These are phyloP conservation scores for Melieria crassipennis DNA, from an alignment of 2,888 invertebrate genomes.

Conservation along the genomic window DNA sequence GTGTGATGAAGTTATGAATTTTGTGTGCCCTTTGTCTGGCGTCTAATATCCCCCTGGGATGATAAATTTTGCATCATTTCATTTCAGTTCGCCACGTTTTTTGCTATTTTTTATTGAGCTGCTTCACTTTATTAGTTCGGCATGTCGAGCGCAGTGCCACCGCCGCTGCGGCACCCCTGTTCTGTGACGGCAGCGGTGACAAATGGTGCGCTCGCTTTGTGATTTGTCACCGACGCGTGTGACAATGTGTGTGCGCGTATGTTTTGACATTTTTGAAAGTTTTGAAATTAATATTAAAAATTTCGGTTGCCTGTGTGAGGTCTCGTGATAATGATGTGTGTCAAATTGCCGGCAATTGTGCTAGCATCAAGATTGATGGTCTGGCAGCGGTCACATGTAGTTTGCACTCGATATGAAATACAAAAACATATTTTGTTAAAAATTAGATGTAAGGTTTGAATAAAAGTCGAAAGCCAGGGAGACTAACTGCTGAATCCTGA, in stretches of 20 bases:
- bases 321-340: constrained; percentile 42
- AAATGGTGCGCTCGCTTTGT: constrained; percentile 36
- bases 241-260: constrained; percentile 33
- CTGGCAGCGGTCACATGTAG: no score
- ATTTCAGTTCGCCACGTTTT: constrained; percentile 19
- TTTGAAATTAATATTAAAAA: constrained; percentile 46
- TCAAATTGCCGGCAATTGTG: constrained; percentile 36
- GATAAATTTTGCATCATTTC: constrained; percentile 32
- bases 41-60: constrained; percentile 26
- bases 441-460: no score
- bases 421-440: no score
- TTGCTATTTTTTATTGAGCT: constrained; percentile 10
- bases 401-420: no score
- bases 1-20: constrained; percentile 31
- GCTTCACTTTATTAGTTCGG: constrained; percentile 34
- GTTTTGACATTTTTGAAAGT: constrained; percentile 49
- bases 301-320: constrained; percentile 22
- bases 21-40: constrained; percentile 19
- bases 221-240: constrained; percentile 42
- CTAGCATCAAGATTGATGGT: constrained; percentile 42
- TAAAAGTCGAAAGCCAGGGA: not conserved
- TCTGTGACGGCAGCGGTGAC: constrained; percentile 20
- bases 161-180: constrained; percentile 5
- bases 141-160: constrained; percentile 2
- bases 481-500: not conserved